These are phyloP conservation scores for Teleiodes luculella DNA, from an alignment of 2,888 invertebrate genomes.

Conservation along the genomic window DNA sequence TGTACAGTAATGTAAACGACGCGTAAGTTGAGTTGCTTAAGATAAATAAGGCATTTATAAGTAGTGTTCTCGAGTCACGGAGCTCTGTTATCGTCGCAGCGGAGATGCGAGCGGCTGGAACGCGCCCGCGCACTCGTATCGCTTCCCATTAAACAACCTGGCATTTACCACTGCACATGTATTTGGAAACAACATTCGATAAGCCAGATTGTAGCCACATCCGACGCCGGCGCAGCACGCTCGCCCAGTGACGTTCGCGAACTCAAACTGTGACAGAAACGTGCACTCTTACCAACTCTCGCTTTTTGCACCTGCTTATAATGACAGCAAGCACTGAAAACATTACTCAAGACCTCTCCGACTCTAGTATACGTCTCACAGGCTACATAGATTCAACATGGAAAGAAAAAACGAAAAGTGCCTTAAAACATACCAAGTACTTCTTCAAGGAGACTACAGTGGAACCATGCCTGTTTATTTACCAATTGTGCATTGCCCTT, in stretches of 20 bases:
- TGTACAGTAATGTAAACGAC: conserved; percentile 37
- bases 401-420: conserved; percentile 54
- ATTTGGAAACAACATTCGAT: conserved; percentile 65
- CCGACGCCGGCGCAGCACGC: conserved; percentile 43
- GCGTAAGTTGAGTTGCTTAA: conserved; percentile 55
- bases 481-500: conserved; percentile 81
- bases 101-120: conserved; percentile 64
- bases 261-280: conserved; percentile 39
- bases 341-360: conserved; percentile 51
- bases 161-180: conserved; percentile 61
- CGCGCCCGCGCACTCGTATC: conserved; percentile 58
- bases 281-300: conserved; percentile 59
- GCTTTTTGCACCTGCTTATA: conserved; percentile 42
- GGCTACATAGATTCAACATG: conserved; percentile 42
- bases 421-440: conserved; percentile 56
- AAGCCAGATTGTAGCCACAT: conserved; percentile 59
- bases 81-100: conserved; percentile 66
- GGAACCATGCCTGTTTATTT: conserved; percentile 82
- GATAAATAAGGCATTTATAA: conserved; percentile 69
- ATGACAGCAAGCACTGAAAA: conserved; percentile 57
- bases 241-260: conserved; percentile 39
- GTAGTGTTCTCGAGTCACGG: conserved; percentile 56
- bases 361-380: conserved; percentile 60
- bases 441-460: conserved; percentile 74
- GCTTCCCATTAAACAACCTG: conserved; percentile 61